phyloP scores from a whole-genome alignment of 2,113 vertebrate species.

The Erinaceus europaeus region DNA sequence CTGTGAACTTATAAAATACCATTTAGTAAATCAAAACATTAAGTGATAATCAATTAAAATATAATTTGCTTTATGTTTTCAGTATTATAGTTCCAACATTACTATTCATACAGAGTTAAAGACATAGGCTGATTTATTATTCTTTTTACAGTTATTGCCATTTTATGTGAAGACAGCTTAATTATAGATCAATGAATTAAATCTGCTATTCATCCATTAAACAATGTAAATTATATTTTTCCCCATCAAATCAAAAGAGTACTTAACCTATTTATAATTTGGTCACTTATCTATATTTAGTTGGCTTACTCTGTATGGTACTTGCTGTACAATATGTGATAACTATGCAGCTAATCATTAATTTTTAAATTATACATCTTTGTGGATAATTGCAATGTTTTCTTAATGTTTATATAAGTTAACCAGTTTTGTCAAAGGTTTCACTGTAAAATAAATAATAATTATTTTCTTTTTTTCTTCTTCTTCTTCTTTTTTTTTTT shows the following conservation, averaged over 20 bases:
- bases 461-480: too few relatives aligned
- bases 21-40: background rate
- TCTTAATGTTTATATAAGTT: background rate
- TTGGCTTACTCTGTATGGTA: background rate
- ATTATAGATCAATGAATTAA: conserved; percentile 34
- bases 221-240: background rate
- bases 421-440: background rate
- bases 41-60: background rate
- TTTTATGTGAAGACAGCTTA: conserved; percentile 34
- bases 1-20: background rate
- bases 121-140: background rate
- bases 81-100: background rate
- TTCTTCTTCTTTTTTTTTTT: too few relatives aligned
- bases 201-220: background rate
- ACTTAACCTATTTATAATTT: background rate
- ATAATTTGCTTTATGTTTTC: too few relatives aligned
- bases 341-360: background rate
- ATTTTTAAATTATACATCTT: background rate
- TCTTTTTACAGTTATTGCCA: background rate
- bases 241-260: background rate
- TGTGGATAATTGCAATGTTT: background rate
- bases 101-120: background rate
- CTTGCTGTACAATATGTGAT: background rate
- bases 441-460: background rate
- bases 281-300: background rate